Evolutionary conservation across 2,113 vertebrate species (phyloP), one percentile per base, ranked within the genome.

Genomic region (Hypocryptadius cinnamomeus): DNA sequence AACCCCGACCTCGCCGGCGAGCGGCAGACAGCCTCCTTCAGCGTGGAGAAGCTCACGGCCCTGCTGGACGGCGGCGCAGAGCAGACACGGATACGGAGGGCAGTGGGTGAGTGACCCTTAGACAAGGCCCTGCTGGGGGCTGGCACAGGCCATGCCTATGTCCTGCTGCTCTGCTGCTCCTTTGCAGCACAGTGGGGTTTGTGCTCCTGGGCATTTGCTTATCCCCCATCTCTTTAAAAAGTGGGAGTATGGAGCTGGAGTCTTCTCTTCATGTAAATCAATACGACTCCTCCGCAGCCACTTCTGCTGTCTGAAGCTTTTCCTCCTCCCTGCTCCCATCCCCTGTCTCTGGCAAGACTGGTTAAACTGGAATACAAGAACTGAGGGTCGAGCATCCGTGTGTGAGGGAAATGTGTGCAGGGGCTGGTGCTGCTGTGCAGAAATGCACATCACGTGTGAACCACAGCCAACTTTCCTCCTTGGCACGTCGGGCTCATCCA

Each of bases 1-100:
- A 97, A 98, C 56, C 97, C 98, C 0, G 97, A 98, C 93, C 96
- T 98, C 0, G 81, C 64, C 47, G 93, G 66, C 0, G 98, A 98
- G 94, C 95, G 98, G 35, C 31, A 40, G 8, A 28, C 21, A 1
- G 86, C 66, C 23, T 95, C 97, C 73, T 98, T 98, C 79, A 13
- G 79, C 0, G 94, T 98, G 84, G 98, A 98, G n/a, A 86, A 56
- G 33, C 97, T 98, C 47, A 98, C 95, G 2, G 94, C 92, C 63
- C 68, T 91, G 86, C 95, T 98, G 42, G 97, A 98, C 0, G 90
- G 96, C 2, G 92, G 97, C 0, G 45, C 30, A 2, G 95, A 97
- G 76, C 84, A 90, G 63, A 98, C 97, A 0, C 87, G 6, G 4
- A 69, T 90, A 10, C 90, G 98, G 56, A 95, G 98, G 89, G 74